Conservation (phyloP, 2,797 vertebrate genomes). For the Gadopsis bispinosus region DNA sequence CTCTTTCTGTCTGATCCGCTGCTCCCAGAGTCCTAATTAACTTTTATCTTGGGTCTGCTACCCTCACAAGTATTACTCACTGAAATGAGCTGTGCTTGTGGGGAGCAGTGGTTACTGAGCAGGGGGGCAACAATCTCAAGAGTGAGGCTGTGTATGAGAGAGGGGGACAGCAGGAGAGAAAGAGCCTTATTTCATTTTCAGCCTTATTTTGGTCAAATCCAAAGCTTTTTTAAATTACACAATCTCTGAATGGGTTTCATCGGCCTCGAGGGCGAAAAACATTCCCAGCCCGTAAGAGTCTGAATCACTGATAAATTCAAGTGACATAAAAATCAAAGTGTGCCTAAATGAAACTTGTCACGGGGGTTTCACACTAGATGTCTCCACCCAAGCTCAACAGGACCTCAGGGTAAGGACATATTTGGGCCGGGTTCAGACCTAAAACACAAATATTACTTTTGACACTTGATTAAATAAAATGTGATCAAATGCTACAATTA, state of each 20-base stretch:
- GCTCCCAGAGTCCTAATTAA: constrained; percentile 71
- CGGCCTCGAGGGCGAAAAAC: constrained; percentile 27
- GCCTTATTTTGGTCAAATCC: constrained; percentile 51
- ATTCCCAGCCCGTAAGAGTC: constrained; percentile 26
- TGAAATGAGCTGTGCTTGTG: constrained; percentile 56
- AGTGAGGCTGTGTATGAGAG: constrained; percentile 14
- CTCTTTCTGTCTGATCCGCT: constrained; percentile 41
- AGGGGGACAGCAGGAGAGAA: constrained; percentile 18
- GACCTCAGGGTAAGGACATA: constrained; percentile 26
- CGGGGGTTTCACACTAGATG: constrained; percentile 19
- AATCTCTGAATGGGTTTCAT: constrained; percentile 54
- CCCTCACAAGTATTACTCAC: constrained; percentile 59
- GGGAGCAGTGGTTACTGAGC: constrained; percentile 58
- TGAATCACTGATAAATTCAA: constrained; percentile 49
- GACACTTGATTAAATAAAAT: background rate
- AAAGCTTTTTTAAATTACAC: constrained; percentile 51
- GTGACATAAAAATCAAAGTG: constrained; percentile 36
- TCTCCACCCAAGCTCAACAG: constrained; percentile 13
- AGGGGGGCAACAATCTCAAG: constrained; percentile 30
- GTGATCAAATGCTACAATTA: constrained; percentile 24
- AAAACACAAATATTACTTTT: background rate
- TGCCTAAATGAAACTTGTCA: constrained; percentile 41
- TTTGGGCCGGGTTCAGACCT: constrained; percentile 16
- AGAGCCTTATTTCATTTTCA: constrained; percentile 45
- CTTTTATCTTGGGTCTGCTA: constrained; percentile 64